Conservation (phyloP, 2,888 invertebrate genomes). For the Oligia strigilis region DNA sequence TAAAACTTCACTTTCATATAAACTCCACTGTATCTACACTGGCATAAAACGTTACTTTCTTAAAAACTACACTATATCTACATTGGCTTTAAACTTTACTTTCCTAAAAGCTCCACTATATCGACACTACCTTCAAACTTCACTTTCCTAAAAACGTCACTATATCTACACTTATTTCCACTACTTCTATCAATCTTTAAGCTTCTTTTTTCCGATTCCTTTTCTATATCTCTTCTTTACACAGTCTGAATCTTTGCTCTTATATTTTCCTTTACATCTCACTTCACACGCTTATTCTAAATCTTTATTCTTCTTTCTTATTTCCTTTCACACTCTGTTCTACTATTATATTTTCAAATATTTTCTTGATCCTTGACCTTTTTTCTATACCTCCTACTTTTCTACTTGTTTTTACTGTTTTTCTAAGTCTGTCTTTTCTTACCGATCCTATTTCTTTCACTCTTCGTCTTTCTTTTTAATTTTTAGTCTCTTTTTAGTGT, state of each 20-base stretch:
- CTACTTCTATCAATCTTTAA: background rate
- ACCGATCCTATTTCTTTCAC: background rate
- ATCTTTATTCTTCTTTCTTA: background rate
- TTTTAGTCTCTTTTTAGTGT: background rate
- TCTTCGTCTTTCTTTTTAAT: background rate
- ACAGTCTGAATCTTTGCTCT: background rate
- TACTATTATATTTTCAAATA: background rate
- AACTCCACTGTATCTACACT: background rate
- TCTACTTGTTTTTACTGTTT: background rate
- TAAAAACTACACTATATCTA: background rate
- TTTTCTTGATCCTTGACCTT: background rate
- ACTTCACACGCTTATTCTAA: slow-evolving; percentile 5
- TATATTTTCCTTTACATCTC: slow-evolving; percentile 5
- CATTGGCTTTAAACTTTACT: background rate
- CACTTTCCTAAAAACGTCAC: background rate
- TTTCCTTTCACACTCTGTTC: background rate
- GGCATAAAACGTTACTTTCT: background rate
- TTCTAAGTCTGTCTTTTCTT: background rate
- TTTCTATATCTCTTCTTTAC: background rate
- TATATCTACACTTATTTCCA: slow-evolving; percentile 16
- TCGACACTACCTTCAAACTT: slow-evolving; percentile 6
- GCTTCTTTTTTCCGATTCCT: background rate
- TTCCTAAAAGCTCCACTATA: background rate
- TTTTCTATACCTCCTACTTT: background rate
- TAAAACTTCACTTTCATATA: background rate